phyloP scores from a whole-genome alignment of 2,888 invertebrate species.

The Sepioteuthis lessoniana region DNA sequence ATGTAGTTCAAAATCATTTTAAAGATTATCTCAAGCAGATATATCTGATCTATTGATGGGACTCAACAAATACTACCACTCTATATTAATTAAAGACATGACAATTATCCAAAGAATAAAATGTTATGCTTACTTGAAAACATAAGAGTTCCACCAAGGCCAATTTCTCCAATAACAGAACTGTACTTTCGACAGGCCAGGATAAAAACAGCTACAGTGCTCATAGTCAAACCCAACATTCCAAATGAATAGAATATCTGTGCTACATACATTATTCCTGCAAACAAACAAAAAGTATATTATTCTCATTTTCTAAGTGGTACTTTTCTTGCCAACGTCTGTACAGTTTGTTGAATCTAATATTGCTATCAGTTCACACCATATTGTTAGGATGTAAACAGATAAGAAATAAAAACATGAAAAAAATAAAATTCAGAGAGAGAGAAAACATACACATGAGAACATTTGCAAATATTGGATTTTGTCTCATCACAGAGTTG shows the following conservation, averaged over 20 bases:
- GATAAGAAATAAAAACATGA: not conserved
- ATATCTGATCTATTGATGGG: too few species aligned
- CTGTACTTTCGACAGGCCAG: constrained; percentile 58
- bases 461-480: too few species aligned
- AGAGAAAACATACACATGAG: too few species aligned
- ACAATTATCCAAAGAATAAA: not conserved
- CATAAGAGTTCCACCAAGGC: constrained; percentile 59
- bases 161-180: constrained; percentile 61
- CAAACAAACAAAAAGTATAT: constrained; percentile 44
- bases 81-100: too few species aligned
- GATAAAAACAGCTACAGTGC: constrained; percentile 56
- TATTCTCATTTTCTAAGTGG: not conserved
- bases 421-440: too few species aligned
- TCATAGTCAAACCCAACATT: constrained; percentile 55
- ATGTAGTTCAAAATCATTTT: too few species aligned
- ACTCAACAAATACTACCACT: too few species aligned
- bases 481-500: too few species aligned
- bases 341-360: constrained; percentile 52
- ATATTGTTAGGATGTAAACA: not conserved
- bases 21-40: too few species aligned
- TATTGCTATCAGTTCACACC: constrained; percentile 49
- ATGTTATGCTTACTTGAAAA: constrained; percentile 56
- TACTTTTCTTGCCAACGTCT: not conserved
- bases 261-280: constrained; percentile 55
- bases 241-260: constrained; percentile 57